Evolutionary conservation across 2,888 invertebrate species (phyloP), one percentile per base, ranked within the genome.

Genomic region (Cheilosia impressa): DNA sequence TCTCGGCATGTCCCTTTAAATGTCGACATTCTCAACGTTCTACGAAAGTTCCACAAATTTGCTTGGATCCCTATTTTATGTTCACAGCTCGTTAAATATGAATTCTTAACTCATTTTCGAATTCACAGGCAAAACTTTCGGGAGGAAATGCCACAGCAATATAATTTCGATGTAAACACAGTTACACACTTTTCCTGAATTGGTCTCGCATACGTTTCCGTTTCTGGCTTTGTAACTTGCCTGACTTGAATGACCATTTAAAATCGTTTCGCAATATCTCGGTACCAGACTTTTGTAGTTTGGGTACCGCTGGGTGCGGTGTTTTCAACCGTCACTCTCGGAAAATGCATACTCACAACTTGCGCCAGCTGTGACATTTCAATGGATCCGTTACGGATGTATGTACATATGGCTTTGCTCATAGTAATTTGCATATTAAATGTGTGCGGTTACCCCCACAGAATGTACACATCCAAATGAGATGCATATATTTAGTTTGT

Each of bases 381-480:
- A 84, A 84, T 80, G 80, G 58, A 79, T 75, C 65, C 75, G 38
- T 58, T 71, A 45, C 65, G 71, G 69, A 76, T 55, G 45, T 77
- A 34, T 72, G 45, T 55, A 27, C 63, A 71, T 71, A 43, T 72
- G 71, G 63, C 69, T 55, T 58, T 60, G 13, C 68, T 69, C 45
- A 52, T 63, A 60, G 68, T 63, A 84, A 79, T 84, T 84, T 84
- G 69, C 79, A 84, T 84, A 69, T 63, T 58, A 79, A 78, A 84
- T 84, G 73, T 69, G 27, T 65, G 68, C 52, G 75, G 75, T 22
- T 66, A 66, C 34, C 71, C 71, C 50, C 45, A 55, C 50, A 50
- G 34, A 71, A 66, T 65, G 69, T 43, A 41, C 38, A 75, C 47
- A 65, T 24, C 41, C 17, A 4, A 41, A 47, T 50, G 19, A 22